Base-by-base conservation (phyloP, 2,113 vertebrate genomes). In the Gavia stellata region DNA sequence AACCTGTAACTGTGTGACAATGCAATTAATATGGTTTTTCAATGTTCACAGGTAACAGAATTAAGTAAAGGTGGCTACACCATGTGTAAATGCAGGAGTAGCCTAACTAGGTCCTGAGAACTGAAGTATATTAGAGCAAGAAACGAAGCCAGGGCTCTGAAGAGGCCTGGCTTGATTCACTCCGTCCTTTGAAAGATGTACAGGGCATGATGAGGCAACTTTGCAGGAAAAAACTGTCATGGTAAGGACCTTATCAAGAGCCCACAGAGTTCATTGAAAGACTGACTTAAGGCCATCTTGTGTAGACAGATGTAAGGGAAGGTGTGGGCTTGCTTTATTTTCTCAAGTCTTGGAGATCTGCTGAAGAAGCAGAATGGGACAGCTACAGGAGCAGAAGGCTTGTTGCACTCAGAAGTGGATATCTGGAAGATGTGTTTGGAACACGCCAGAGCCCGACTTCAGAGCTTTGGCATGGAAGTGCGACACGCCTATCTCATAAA, bases 321-420 rank as follows among this genome's bases (percentile, higher is more conserved):
- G 17, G 17, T 0, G 0, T 24, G 13, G 61, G 38, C 33, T 92
- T 68, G 47, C 45, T 91, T 73, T 86, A 10, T 70, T 77, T 90
- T n/a, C 45, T 70, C 33, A 49, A 10, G 31, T 50, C 4, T 3
- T 36, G n/a, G 62, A 75, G 50, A 66, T 72, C 23, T 82, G 83
- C 81, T 97, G 91, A 95, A 91, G 70, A 73, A 85, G 73, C 84
- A 91, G 71, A 96, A 82, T 5, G 29, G 53, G 33, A 72, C 14
- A 70, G 40, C 40, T 65, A 42, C 8, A 49, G 62, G 6, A 88
- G 49, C 81, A 85, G 53, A 91, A 87, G 77, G 8, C 49, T 79
- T 3, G 4, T 85, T 80, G 42, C 31, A 14, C 61, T 91, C 40
- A 84, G 47, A 73, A 86, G 3, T 28, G 50, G 8, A 0, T 75